phyloP scores from a whole-genome alignment of 1,140 invertebrate genomes.

The Drosophila serrata region DNA sequence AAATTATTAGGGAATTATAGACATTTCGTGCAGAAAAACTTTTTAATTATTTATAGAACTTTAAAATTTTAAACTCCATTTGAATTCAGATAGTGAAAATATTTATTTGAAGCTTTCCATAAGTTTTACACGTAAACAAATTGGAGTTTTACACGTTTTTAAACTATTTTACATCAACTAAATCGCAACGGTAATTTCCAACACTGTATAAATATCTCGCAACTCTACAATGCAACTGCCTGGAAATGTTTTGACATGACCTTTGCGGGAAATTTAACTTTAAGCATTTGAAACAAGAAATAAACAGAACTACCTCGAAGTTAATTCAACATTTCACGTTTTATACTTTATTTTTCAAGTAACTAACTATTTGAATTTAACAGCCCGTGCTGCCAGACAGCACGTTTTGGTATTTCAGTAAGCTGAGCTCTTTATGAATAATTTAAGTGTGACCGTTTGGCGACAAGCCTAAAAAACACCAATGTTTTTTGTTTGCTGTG shows the following conservation, averaged over 20 bases:
- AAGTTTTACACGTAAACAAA: too few relatives aligned
- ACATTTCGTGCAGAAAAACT: too few relatives aligned
- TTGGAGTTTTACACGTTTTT: background rate
- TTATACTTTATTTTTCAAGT: too few relatives aligned
- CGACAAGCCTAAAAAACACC: background rate
- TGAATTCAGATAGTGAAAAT: too few relatives aligned
- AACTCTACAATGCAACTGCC: background rate
- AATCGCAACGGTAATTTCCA: background rate
- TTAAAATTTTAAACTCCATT: too few relatives aligned
- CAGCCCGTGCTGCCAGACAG: background rate
- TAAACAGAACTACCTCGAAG: too few relatives aligned
- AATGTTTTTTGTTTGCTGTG: background rate
- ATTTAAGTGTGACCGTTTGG: background rate
- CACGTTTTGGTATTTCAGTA: too few relatives aligned
- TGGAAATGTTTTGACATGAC: background rate
- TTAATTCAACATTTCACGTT: too few relatives aligned
- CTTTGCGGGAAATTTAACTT: background rate
- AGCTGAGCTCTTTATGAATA: background rate
- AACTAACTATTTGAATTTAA: background rate
- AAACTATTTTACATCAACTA: background rate
- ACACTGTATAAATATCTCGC: background rate
- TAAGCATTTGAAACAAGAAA: background rate
- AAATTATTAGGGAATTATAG: background rate
- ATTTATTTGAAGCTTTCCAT: too few relatives aligned
- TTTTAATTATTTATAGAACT: too few relatives aligned